Percentiles rank a stretch among this genome's conserved stretches.
Evolutionary conservation across 2,888 invertebrate species (phyloP).

Genomic region (Scaptomyza polygonia): DNA sequence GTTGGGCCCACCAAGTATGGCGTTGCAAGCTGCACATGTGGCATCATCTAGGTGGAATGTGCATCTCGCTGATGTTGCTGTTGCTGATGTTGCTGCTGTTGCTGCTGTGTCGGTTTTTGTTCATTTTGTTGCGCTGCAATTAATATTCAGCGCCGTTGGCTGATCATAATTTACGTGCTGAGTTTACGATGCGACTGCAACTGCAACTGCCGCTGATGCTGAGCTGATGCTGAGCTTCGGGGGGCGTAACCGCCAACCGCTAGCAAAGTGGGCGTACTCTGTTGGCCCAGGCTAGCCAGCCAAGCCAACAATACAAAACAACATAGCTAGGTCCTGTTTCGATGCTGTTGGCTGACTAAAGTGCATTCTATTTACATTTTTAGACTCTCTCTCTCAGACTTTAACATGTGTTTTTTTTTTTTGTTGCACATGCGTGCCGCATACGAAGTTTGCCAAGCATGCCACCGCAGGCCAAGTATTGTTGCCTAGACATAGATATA

Average conservation of each 20-base stretch:
- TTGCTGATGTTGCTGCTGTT: conserved; percentile 31
- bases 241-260: conserved; percentile 68
- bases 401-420: conserved; percentile 59
- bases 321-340: conserved; percentile 6
- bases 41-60: conserved; percentile 66
- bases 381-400: conserved; percentile 12
- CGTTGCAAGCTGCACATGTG: conserved; percentile 39
- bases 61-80: conserved; percentile 32
- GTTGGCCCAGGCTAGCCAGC: conserved; percentile 40
- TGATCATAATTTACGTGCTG: conserved; percentile 85
- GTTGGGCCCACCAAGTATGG: conserved; percentile 59
- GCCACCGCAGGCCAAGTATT: conserved; percentile 29
- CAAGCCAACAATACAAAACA: conserved; percentile 46
- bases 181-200: conserved; percentile 78
- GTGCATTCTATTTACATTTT: conserved; percentile 57
- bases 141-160: conserved; percentile 85
- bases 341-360: conserved; percentile 43
- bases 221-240: conserved; percentile 32
- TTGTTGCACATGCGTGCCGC: conserved; percentile 50
- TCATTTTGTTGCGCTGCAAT: conserved; percentile 82
- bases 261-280: conserved; percentile 66
- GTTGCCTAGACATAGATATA: neutral
- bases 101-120: conserved; percentile 63
- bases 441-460: conserved; percentile 21
- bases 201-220: conserved; percentile 23